phyloP scores from a whole-genome alignment of 2,113 vertebrate species.

The Clarias magur region DNA sequence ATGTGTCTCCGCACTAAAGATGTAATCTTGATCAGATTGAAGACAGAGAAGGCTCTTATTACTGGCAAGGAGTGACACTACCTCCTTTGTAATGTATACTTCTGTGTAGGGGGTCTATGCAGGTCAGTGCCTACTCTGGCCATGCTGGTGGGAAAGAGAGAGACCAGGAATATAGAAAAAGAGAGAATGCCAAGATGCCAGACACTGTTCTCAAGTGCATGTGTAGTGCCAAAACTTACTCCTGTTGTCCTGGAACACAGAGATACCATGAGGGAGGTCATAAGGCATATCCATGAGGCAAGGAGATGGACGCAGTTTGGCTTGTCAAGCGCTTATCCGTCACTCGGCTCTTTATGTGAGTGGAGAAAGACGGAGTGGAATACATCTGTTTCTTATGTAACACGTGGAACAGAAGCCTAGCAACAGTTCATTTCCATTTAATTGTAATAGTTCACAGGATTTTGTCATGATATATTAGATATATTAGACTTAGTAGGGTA shows the following conservation, averaged over 20 bases:
- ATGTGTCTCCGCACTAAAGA: constrained; percentile 30
- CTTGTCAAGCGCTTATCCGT: constrained; percentile 30
- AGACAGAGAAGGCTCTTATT: constrained; percentile 44
- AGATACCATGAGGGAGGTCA: constrained; percentile 13
- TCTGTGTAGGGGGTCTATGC: not conserved
- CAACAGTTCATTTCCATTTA: not conserved
- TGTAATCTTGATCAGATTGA: constrained; percentile 55
- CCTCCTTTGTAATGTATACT: constrained; percentile 50
- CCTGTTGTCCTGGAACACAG: constrained; percentile 22
- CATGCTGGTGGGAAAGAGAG: constrained; percentile 28
- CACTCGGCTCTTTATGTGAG: constrained; percentile 18
- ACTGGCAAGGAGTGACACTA: constrained; percentile 46
- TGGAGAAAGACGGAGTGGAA: not conserved
- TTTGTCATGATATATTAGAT: not conserved
- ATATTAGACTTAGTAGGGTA: not conserved
- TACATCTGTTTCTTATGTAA: constrained; percentile 8
- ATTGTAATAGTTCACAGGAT: not conserved
- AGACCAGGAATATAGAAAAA: not conserved
- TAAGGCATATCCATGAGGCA: constrained; percentile 27
- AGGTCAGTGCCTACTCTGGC: constrained; percentile 22
- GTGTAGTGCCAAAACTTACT: not conserved
- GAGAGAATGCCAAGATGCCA: not conserved
- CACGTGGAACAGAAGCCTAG: not conserved
- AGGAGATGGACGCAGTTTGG: constrained; percentile 28
- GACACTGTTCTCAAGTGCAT: not conserved